Percentiles rank a stretch among this genome's conserved stretches.
These are phyloP conservation scores for Scopus umbretta DNA, from an alignment of 2,113 vertebrate species.

Conservation along the genomic window DNA sequence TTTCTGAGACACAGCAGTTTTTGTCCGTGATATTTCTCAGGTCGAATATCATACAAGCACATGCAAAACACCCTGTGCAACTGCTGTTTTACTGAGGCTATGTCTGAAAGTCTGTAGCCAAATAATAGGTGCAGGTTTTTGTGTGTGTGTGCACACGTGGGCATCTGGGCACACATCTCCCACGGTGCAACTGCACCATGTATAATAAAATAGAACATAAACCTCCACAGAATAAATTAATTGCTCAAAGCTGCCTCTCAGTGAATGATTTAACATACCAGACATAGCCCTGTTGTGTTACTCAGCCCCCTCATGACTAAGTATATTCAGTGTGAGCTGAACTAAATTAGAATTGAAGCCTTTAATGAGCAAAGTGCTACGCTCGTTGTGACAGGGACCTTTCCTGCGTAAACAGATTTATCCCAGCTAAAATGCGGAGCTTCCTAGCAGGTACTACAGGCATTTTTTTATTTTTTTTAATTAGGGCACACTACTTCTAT, in stretches of 20 bases:
- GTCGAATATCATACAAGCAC: accelerated
- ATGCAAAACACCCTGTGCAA: background rate
- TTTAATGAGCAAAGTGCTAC: background rate
- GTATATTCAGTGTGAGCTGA: background rate
- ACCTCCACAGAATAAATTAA: background rate
- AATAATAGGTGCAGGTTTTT: accelerated
- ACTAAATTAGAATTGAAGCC: background rate
- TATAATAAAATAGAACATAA: background rate
- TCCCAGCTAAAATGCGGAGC: background rate
- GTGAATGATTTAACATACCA: background rate
- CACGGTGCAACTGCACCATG: background rate
- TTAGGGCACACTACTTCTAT: background rate
- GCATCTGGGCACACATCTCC: background rate
- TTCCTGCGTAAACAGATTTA: background rate
- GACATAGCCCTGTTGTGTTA: background rate
- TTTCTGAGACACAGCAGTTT: background rate
- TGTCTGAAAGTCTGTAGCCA: background rate
- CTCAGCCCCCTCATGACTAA: background rate
- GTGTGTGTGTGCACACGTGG: background rate
- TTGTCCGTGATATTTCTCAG: background rate
- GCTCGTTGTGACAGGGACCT: background rate
- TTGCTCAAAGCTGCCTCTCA: background rate
- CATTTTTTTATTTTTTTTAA: background rate
- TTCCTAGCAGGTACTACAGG: background rate
- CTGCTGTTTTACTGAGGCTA: background rate